Base-by-base conservation (phyloP, 37 sponge, comb jelly and placozoan species). In the Diacarnus erythraeanus region DNA sequence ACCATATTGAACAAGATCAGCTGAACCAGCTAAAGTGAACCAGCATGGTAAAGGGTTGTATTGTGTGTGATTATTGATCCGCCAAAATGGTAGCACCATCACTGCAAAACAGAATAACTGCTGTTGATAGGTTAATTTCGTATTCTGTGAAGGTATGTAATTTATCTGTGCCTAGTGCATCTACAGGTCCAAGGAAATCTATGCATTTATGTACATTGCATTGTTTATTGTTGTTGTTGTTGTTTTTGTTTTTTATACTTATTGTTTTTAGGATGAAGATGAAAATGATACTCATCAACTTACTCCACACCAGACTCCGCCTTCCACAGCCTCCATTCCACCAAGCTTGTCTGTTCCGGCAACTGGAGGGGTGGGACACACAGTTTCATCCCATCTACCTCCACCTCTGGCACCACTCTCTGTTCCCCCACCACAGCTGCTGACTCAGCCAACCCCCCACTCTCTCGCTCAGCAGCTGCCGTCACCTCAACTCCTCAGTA, bases 291-390 rank as follows among this genome's bases (percentile, higher is more conserved):
- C 66, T 31, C 66, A 33, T 22, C 42, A 22, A 12, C 71, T 8
- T 15, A 18, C 20, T 23, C 42, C 42, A 2, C 71, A 42, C 10
- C 71, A 71, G 22, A 71, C 71, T 36, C 71, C 42, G 2, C 71
- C 41, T 71, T 71, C 71, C 42, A 25, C 71, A n/a, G 41, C 71
- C 41, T 39, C 71, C 71, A 71, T 42, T 36, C 71, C 42, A 22
- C 71, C 41, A 18, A 71, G 66, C 31, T 17, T 30, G 3, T 30
- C 66, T 65, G 66, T 65, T 1, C 33, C 33, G 66, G 5, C 66
- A 1, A 65, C 33, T 65, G 66, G 66, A 30, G 66, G 66, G 34
- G 35, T 65, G 9, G 66, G 34, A 65, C 66, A 65, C 66, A 65
- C 66, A 17, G 33, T 35, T 30, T 65, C 66, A 3, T 65, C 66